Evolutionary conservation across 2,888 invertebrate species (phyloP), one percentile per base, ranked within the genome.

Genomic region (Nebria salina): DNA sequence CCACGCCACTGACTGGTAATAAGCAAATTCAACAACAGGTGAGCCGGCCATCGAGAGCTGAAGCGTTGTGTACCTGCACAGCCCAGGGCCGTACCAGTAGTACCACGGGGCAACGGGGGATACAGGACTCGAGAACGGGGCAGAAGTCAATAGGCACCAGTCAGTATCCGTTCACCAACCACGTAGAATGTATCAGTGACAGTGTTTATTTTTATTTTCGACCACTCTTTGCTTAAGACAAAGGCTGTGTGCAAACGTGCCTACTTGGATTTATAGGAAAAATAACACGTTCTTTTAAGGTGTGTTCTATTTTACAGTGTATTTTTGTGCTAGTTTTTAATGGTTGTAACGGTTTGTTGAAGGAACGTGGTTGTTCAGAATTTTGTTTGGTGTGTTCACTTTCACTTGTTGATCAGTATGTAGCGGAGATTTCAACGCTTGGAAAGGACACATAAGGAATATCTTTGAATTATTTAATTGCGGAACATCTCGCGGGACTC

Each of bases 21-120:
- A 13, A 54, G 54, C 54, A 54, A 54, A 34, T 34, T 13, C 15
- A 25, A 13, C 66, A 66, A 70, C 70, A 70, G 70, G 70, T 70
- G 70, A 70, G 70, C 34, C 25, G 25, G 70, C 25, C 25, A 70
- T 25, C 25, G 70, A 70, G 70, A 11, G 70, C 9, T 15, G 66
- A 66, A 20, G 34, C 54, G 70, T 34, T 34, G 70, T 70, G 25
- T 70, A 70, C 70, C 70, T 70, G 70, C 25, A 70, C 70, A 70
- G 70, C 25, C 70, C 26, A 20, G 70, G 25, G 70, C 20, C 70
- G 70, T 70, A 20, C 70, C 25, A 25, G 7, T 34, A 26, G 25
- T 11, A 34, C 25, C 70, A 20, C 13, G 70, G 70, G 70, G 70
- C 11, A 25, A 26, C 11, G 20, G 15, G 70, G 70, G 20, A 26